These are phyloP conservation scores for Erpornis zantholeuca DNA, from an alignment of 2,113 vertebrate species.

Conservation along the genomic window DNA sequence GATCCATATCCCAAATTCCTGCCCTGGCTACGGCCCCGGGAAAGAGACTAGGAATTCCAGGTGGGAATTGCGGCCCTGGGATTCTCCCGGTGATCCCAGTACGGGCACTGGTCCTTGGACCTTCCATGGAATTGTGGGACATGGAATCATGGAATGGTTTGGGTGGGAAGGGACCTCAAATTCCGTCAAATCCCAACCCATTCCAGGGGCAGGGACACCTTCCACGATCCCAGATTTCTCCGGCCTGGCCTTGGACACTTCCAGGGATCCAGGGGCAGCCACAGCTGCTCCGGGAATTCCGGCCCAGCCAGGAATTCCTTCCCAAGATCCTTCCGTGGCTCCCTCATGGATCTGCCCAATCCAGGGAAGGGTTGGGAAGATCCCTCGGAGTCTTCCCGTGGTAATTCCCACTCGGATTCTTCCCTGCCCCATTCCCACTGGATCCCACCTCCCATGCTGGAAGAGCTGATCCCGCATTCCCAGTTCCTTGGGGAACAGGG, in stretches of 20 bases:
- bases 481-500: neutral
- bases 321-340: neutral
- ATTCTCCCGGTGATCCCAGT: neutral
- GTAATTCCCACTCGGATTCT: neutral
- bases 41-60: neutral
- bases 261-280: neutral
- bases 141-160: neutral
- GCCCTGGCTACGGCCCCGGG: neutral
- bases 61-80: neutral
- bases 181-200: neutral
- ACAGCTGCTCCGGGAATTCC: neutral
- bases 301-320: neutral
- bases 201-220: neutral
- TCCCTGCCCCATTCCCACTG: neutral
- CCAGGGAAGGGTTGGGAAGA: neutral
- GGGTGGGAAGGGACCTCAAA: neutral
- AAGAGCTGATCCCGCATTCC: neutral
- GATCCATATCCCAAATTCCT: neutral
- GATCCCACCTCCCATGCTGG: neutral
- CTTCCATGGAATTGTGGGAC: neutral
- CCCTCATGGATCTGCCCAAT: accelerated
- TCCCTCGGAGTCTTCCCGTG: neutral
- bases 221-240: neutral
- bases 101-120: neutral
- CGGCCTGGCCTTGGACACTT: accelerated